Conservation (phyloP, 2,888 invertebrate genomes). For the Stegophylla sp. region DNA sequence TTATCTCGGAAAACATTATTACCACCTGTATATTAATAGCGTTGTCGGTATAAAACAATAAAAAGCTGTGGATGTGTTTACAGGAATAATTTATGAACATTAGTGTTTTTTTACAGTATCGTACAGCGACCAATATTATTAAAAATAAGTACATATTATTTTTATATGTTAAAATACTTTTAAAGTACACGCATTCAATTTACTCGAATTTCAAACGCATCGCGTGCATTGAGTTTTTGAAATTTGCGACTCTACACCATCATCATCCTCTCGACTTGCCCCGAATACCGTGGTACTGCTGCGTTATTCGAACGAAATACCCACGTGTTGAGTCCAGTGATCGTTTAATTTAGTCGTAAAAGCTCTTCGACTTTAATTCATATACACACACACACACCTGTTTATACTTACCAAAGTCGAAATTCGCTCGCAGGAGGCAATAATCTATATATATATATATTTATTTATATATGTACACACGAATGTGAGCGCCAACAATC, state of each 20-base stretch:
- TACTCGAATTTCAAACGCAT: background rate
- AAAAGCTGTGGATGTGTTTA: too few relatives aligned
- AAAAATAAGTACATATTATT: too few relatives aligned
- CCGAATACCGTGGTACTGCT: too few relatives aligned
- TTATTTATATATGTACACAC: background rate
- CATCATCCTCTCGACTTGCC: too few relatives aligned
- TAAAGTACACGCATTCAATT: background rate
- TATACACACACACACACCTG: background rate
- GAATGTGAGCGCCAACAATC: background rate
- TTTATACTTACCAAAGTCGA: background rate
- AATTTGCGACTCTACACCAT: background rate
- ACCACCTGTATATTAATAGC: too few relatives aligned
- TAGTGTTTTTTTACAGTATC: too few relatives aligned
- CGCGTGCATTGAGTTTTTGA: background rate
- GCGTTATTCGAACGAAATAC: background rate
- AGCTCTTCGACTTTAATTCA: slow-evolving; percentile 14
- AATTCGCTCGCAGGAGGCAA: background rate
- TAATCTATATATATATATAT: background rate
- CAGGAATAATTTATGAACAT: too few relatives aligned
- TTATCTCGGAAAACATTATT: too few relatives aligned
- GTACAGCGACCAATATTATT: too few relatives aligned
- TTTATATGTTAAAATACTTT: too few relatives aligned
- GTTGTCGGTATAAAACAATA: too few relatives aligned
- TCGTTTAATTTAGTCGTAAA: slow-evolving; percentile 13
- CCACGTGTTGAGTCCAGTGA: slow-evolving; percentile 4